phyloP scores from a whole-genome alignment of 2,888 invertebrate species.

The Atethmia centrago region DNA sequence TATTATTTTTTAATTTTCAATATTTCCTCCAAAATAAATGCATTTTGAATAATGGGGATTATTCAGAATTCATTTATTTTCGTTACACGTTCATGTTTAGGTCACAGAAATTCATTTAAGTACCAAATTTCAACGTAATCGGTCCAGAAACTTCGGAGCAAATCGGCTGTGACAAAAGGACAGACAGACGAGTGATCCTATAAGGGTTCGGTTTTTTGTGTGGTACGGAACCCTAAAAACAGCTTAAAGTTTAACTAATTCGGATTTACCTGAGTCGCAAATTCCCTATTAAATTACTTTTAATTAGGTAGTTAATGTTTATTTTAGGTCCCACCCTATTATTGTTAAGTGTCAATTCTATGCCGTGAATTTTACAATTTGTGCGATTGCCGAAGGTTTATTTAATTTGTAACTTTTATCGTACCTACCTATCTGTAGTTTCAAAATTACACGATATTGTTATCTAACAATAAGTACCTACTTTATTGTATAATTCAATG shows the following conservation, averaged over 20 bases:
- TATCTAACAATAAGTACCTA: neutral
- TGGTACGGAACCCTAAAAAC: too few relatives aligned
- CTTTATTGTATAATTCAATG: neutral
- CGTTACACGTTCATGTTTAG: too few relatives aligned
- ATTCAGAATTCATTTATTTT: too few relatives aligned
- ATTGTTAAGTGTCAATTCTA: conserved; percentile 28
- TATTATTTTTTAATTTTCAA: too few relatives aligned
- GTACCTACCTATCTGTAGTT: neutral
- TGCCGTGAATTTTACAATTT: conserved; percentile 6
- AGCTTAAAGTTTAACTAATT: conserved; percentile 25
- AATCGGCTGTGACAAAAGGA: too few relatives aligned
- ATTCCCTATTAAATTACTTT: conserved; percentile 11
- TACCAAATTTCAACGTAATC: too few relatives aligned
- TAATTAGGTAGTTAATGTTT: conserved; percentile 23
- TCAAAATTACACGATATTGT: neutral
- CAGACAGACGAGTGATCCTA: too few relatives aligned
- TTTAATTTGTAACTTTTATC: conserved; percentile 13
- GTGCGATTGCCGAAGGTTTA: neutral
- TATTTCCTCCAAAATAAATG: too few relatives aligned
- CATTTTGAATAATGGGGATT: too few relatives aligned
- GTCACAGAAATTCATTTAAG: too few relatives aligned
- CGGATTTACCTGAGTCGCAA: neutral
- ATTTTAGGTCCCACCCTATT: conserved; percentile 3
- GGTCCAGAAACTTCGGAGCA: too few relatives aligned
- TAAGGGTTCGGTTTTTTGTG: too few relatives aligned